Conservation (phyloP, 2,888 invertebrate species). For the Drosophila anomelani region DNA sequence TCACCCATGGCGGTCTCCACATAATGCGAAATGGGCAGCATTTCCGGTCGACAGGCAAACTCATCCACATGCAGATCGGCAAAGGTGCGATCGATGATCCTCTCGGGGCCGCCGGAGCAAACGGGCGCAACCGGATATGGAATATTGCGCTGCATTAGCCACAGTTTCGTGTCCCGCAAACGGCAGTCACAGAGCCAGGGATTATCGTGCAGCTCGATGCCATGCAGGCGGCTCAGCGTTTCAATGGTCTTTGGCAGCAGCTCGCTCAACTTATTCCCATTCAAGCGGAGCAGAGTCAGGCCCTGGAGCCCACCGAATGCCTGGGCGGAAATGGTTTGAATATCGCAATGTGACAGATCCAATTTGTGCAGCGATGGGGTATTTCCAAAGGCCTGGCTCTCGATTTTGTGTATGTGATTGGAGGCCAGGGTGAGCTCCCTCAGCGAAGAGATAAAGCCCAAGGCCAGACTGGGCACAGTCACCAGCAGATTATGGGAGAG, state of each 20-base stretch:
- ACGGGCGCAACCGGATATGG: constrained; percentile 91
- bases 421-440: constrained; percentile 92
- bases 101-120: constrained; percentile 90
- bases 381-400: constrained; percentile 90
- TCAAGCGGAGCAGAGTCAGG: constrained; percentile 91
- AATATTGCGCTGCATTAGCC: constrained; percentile 91
- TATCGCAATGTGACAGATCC: constrained; percentile 93
- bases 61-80: constrained; percentile 91
- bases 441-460: constrained; percentile 92
- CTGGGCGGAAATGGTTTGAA: constrained; percentile 90
- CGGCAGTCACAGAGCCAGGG: constrained; percentile 96
- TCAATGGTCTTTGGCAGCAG: constrained; percentile 90
- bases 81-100: constrained; percentile 90
- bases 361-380: constrained; percentile 92
- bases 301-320: constrained; percentile 92
- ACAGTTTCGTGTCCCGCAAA: constrained; percentile 91
- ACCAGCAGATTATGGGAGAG: constrained; percentile 93
- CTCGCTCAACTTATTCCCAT: constrained; percentile 91
- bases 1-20: constrained; percentile 92
- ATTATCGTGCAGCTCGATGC: constrained; percentile 93
- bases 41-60: constrained; percentile 94
- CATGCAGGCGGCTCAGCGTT: constrained; percentile 90
- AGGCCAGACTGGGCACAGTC: constrained; percentile 91
- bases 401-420: constrained; percentile 93
- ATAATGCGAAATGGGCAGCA: constrained; percentile 90